These are phyloP conservation scores for Bubo bubo DNA, from an alignment of 2,113 vertebrate species.

Conservation along the genomic window DNA sequence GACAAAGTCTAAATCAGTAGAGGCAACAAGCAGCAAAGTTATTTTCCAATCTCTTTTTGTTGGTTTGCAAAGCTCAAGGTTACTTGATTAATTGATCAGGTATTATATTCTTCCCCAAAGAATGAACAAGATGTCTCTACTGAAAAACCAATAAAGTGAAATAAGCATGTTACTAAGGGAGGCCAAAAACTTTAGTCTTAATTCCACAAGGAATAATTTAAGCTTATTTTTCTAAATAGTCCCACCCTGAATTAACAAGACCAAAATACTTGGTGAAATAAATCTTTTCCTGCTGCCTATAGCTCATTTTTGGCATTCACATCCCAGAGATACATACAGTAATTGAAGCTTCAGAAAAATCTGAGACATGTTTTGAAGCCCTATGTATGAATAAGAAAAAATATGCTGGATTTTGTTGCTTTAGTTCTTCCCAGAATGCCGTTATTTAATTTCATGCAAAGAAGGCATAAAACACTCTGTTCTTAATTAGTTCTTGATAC, in stretches of 20 bases:
- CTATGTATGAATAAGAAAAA: neutral
- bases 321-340: neutral
- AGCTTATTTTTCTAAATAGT: neutral
- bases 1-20: neutral
- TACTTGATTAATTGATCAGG: neutral
- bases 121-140: neutral
- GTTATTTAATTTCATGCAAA: slow-evolving; percentile 42
- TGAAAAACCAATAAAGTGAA: neutral
- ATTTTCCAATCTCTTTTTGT: neutral
- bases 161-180: neutral
- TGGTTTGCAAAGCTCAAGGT: neutral
- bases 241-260: neutral
- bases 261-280: neutral
- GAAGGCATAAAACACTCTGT: slow-evolving; percentile 25
- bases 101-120: neutral
- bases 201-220: neutral
- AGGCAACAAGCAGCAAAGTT: neutral
- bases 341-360: neutral
- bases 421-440: neutral
- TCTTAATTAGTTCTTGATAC: slow-evolving; percentile 52
- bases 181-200: neutral
- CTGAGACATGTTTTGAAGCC: neutral
- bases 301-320: neutral
- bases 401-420: neutral
- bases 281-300: neutral